Evolutionary conservation across 92 coral and sea anemone genomes (phyloP).

Genomic region (Heliopora coerulea): DNA sequence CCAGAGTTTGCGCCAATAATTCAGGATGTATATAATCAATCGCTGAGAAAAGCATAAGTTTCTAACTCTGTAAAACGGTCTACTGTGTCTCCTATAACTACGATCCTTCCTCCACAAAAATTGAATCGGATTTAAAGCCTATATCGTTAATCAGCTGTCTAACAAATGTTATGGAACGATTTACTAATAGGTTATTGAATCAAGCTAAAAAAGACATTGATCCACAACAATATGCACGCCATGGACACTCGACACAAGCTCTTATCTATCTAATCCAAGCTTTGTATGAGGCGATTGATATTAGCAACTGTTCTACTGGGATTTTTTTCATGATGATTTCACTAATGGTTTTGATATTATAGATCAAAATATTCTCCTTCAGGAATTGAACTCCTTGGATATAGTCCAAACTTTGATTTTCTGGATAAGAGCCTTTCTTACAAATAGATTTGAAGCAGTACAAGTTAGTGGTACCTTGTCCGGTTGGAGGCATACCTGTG

Average conservation of each 20-base stretch:
- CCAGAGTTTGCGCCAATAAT: too few relatives aligned
- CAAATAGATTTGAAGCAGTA: slow-evolving; percentile 43
- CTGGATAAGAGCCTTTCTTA: slow-evolving; percentile 50
- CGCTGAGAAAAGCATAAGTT: too few relatives aligned
- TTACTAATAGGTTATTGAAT: too few relatives aligned
- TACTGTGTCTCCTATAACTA: too few relatives aligned
- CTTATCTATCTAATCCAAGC: slow-evolving; percentile 49
- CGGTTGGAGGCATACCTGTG: not conserved
- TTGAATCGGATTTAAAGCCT: too few relatives aligned
- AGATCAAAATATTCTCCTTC: slow-evolving; percentile 43
- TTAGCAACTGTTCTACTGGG: slow-evolving; percentile 44
- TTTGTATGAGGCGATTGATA: slow-evolving; percentile 47
- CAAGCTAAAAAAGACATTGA: too few relatives aligned
- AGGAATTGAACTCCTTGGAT: slow-evolving; percentile 26
- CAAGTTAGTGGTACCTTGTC: not conserved
- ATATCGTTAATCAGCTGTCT: too few relatives aligned
- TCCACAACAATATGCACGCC: slow-evolving; percentile 43
- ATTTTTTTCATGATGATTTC: slow-evolving; percentile 51
- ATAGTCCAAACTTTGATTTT: slow-evolving; percentile 29
- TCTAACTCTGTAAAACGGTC: too few relatives aligned
- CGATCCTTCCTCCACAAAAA: too few relatives aligned
- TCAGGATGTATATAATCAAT: too few relatives aligned
- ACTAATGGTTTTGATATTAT: slow-evolving; percentile 56
- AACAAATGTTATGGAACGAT: too few relatives aligned
- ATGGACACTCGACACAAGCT: slow-evolving; percentile 56